Base-by-base conservation (phyloP, 2,888 invertebrate species). In the Leucania comma region DNA sequence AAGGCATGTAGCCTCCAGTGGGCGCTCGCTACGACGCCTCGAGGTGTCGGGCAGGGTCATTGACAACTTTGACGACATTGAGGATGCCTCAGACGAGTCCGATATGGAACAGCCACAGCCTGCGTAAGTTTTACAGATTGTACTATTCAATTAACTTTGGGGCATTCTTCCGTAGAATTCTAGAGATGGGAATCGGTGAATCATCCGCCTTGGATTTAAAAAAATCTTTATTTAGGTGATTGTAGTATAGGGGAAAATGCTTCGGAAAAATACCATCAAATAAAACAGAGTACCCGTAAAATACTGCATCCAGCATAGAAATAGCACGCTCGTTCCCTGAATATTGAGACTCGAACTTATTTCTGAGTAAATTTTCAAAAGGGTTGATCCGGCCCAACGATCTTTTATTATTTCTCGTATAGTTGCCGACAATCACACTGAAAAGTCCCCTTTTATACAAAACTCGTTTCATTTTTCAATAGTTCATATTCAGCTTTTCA, bases 51-150 rank as follows among this genome's bases (percentile, higher is more conserved):
- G 96, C 38, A 90, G 96, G 48, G 86, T 96, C 86, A 96, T 96
- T 74, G 96, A 96, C 90, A 96, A 96, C 89, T 96, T 96, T 81
- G 96, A 96, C 79, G 96, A 95, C 78, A 91, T 96, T 29, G 96
- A 95, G 38, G 95, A 91, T 82, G 89, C 85, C 0, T 95, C 94
- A 5, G 96, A 95, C 81, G 95, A 95, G 26, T 95, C 95, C 0
- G 95, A 95, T 70, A 90, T 94, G 86, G 95, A 95, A 83, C 90
- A 91, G 75, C 90, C 91, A 56, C 94, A 94, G 72, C 93, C 93
- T 8, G 94, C 95, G 95, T 96, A 82, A 95, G 95, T 90, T 69
- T 90, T 61, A 57, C 17, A 59, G 9, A 35, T 54, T 56, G 35
- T 22, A 51, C 35, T 24, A 2, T 56, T 59, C 20, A 14, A 26